These are phyloP conservation scores for Grus americana DNA, from an alignment of 2,113 vertebrate genomes.

Conservation along the genomic window DNA sequence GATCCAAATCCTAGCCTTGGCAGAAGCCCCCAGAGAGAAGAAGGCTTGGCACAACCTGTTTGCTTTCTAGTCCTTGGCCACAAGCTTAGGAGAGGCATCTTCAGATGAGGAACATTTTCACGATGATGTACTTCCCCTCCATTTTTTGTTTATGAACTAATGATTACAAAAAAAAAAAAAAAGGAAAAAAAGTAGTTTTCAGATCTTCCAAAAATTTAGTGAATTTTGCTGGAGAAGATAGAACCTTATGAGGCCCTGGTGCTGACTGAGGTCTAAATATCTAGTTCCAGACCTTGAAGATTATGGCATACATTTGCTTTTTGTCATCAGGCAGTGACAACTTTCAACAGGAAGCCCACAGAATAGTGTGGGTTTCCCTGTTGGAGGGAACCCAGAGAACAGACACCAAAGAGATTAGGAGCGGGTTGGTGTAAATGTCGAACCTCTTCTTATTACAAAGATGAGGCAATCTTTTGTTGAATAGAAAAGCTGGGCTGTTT, in stretches of 20 bases:
- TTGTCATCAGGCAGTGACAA: background rate
- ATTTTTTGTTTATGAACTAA: background rate
- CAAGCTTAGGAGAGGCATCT: background rate
- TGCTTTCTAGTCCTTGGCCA: background rate
- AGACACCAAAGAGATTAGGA: background rate
- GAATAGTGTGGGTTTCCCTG: background rate
- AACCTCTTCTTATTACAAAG: background rate
- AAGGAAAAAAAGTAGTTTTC: background rate
- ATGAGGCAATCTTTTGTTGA: background rate
- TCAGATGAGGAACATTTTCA: background rate
- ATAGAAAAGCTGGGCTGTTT: background rate
- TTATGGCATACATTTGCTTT: background rate
- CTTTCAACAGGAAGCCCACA: background rate
- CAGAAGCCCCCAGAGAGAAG: background rate
- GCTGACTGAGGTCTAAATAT: background rate
- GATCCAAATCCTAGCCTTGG: background rate
- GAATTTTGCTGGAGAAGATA: background rate
- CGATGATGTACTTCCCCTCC: background rate
- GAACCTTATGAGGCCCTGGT: background rate
- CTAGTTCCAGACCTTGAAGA: background rate
- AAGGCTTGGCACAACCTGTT: background rate
- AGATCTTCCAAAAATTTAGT: background rate
- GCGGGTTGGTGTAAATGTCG: background rate
- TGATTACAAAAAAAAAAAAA: background rate
- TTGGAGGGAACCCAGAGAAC: background rate